Conservation (phyloP, 2,888 invertebrate genomes). For the Fragum whitleyi region DNA sequence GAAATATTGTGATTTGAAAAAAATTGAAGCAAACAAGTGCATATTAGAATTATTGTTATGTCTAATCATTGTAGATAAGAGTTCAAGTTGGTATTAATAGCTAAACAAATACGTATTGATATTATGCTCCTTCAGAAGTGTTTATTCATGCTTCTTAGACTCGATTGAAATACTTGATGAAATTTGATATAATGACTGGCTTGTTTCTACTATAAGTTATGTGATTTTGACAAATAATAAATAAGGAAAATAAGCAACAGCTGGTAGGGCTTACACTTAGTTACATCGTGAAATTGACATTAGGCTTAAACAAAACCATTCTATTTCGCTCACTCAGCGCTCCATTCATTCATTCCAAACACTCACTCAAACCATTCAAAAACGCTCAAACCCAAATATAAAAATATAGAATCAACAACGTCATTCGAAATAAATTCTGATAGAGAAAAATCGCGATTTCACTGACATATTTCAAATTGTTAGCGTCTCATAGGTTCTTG, state of each 20-base stretch:
- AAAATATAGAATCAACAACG: too few species aligned
- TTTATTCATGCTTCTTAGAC: background rate
- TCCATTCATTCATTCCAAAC: too few species aligned
- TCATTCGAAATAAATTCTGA: too few species aligned
- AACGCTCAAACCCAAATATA: too few species aligned
- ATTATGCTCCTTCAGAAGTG: slow-evolving; percentile 18
- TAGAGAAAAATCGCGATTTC: too few species aligned
- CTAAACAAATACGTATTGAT: slow-evolving; percentile 16
- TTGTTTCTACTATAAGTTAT: background rate
- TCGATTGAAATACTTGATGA: background rate
- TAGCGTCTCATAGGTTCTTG: too few species aligned
- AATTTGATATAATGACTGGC: background rate
- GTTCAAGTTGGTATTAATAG: slow-evolving; percentile 17
- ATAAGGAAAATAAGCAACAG: background rate
- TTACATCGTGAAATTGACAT: too few species aligned
- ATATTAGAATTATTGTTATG: background rate
- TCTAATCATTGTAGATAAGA: background rate
- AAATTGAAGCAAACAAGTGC: background rate
- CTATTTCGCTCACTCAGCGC: too few species aligned
- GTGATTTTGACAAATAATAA: background rate
- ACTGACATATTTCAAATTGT: too few species aligned
- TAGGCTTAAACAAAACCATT: too few species aligned
- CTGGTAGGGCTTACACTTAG: background rate
- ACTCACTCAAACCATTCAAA: too few species aligned
- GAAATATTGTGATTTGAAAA: too few species aligned